Percentiles rank a stretch among this genome's conserved stretches.
Conservation (phyloP, 2,888 invertebrate genomes). For the Rhimphoctona megacephalus region DNA sequence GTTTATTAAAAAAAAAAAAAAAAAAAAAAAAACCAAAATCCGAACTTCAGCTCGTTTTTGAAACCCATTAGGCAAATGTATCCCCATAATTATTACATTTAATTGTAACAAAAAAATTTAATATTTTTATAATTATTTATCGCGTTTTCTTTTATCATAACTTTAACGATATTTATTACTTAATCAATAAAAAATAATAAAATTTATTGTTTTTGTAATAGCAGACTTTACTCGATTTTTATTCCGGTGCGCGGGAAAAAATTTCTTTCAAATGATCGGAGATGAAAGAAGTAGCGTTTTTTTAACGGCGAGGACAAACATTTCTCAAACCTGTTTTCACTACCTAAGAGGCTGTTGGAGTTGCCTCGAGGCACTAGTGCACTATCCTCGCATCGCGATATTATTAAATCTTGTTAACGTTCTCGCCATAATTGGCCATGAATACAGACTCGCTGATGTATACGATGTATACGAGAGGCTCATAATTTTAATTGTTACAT, state of each 20-base stretch:
- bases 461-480: conserved; percentile 4
- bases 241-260: background rate
- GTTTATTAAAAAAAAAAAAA: too few species aligned
- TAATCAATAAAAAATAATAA: background rate
- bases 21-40: too few species aligned
- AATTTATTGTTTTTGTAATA: background rate
- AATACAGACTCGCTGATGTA: conserved; percentile 27
- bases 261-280: background rate
- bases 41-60: too few species aligned
- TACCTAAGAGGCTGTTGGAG: conserved; percentile 3
- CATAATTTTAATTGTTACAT: conserved; percentile 13
- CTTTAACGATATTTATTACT: background rate
- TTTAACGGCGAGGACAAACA: background rate
- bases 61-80: too few species aligned
- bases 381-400: conserved; percentile 18
- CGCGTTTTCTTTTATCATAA: background rate
- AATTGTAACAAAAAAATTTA: background rate
- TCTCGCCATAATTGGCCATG: conserved; percentile 26
- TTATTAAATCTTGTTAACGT: conserved; percentile 56
- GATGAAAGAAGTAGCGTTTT: background rate
- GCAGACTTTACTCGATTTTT: background rate
- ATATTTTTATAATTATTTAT: background rate
- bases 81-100: too few species aligned
- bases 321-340: background rate
- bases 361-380: background rate